Conservation (phyloP, 2,888 invertebrate genomes). For the Congeria kusceri region DNA sequence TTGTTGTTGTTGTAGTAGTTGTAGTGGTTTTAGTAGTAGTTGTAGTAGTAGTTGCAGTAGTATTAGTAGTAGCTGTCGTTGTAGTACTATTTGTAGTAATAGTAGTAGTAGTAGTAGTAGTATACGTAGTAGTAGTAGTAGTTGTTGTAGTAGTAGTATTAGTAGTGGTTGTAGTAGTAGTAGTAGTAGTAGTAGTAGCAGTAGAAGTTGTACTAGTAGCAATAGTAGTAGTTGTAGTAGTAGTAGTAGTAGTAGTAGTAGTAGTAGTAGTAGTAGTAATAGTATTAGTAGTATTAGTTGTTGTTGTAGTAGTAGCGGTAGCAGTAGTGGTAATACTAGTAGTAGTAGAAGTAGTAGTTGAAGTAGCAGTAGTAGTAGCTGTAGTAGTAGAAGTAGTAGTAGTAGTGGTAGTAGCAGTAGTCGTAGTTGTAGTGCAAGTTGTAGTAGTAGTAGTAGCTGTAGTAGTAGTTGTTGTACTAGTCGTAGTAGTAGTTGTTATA, state of each 20-base stretch:
- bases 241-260: conserved; percentile 11
- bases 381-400: conserved; percentile 7
- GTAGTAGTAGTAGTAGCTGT: conserved; percentile 24
- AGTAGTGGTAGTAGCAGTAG: neutral
- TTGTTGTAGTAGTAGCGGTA: conserved; percentile 3
- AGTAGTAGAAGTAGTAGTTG: conserved; percentile 16
- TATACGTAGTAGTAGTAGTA: conserved; percentile 48
- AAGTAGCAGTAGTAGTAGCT: conserved; percentile 18
- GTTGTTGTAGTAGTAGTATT: conserved; percentile 49
- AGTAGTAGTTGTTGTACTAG: conserved; percentile 6
- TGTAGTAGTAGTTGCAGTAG: conserved; percentile 17
- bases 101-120: conserved; percentile 53
- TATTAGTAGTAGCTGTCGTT: too few relatives aligned
- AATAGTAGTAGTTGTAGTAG: conserved; percentile 14
- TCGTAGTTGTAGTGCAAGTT: conserved; percentile 14
- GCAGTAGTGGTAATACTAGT: too few relatives aligned
- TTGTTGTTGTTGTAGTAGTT: conserved; percentile 30
- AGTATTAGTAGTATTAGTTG: conserved; percentile 15
- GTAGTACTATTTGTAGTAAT: conserved; percentile 25
- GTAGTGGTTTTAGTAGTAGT: conserved; percentile 21
- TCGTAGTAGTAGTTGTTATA: conserved; percentile 8
- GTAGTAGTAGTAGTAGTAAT: neutral
- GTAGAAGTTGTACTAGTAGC: conserved; percentile 17
- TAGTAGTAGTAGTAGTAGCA: conserved; percentile 18
- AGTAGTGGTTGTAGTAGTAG: conserved; percentile 31